Conservation (phyloP, 2,888 invertebrate species). For the Lasius fuliginosus region DNA sequence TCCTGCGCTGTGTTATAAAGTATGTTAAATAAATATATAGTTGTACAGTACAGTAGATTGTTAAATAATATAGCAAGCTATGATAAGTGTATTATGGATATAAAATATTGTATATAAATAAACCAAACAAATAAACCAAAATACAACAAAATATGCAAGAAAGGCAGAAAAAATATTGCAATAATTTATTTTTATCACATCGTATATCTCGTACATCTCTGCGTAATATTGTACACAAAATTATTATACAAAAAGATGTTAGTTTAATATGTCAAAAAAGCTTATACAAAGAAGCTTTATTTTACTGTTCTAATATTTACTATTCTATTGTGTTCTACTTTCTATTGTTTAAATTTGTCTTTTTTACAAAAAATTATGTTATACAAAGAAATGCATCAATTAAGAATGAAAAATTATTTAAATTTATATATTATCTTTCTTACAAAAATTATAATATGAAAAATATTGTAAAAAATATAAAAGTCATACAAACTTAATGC, state of each 20-base stretch:
- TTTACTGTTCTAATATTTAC: too few species aligned
- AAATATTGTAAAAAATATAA: background rate
- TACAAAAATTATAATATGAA: background rate
- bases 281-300: too few species aligned
- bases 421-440: background rate
- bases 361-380: too few species aligned
- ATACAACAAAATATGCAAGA: background rate
- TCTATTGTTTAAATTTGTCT: too few species aligned
- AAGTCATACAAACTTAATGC: background rate
- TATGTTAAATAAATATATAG: background rate
- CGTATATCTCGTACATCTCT: too few species aligned
- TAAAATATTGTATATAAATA: constrained; percentile 1
- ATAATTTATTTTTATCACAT: background rate
- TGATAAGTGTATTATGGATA: background rate
- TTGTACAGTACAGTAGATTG: background rate
- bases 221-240: background rate
- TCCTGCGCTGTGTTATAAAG: constrained; percentile 3
- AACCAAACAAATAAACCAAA: constrained; percentile 11
- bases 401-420: too few species aligned
- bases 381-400: too few species aligned
- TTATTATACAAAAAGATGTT: too few species aligned
- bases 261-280: too few species aligned
- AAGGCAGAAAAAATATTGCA: background rate
- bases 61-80: constrained; percentile 19
- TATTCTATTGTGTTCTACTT: too few species aligned